Evolutionary conservation across 2,888 invertebrate genomes (phyloP).

Genomic region (Nemoura dubitans): DNA sequence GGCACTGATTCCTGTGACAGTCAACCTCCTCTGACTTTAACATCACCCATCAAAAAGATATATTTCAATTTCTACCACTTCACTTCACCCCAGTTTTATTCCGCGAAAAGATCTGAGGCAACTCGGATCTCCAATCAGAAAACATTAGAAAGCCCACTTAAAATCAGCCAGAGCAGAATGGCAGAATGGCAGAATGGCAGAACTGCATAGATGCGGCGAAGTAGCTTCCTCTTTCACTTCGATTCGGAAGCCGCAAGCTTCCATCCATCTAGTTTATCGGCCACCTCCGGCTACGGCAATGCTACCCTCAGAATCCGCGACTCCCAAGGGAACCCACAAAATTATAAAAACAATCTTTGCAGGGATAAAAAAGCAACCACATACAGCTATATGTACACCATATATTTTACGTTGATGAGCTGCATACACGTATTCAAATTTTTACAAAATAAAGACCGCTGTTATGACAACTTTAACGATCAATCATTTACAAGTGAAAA

Average conservation of each 20-base stretch:
- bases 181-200: not conserved
- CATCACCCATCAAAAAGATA: slow-evolving; percentile 15
- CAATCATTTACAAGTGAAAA: slow-evolving; percentile 9
- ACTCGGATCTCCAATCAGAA: slow-evolving; percentile 38
- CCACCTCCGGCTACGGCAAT: slow-evolving; percentile 36
- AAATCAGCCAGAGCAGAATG: slow-evolving; percentile 9
- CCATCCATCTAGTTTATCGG: slow-evolving; percentile 47
- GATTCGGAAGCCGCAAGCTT: slow-evolving; percentile 47
- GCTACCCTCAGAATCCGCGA: slow-evolving; percentile 37
- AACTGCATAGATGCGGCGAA: slow-evolving; percentile 8
- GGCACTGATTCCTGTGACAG: not conserved
- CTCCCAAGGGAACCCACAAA: not conserved
- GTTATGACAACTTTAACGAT: not conserved
- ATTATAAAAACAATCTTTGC: slow-evolving; percentile 16
- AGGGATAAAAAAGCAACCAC: not conserved
- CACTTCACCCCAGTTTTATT: not conserved
- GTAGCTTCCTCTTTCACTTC: slow-evolving; percentile 45
- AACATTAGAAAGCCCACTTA: slow-evolving; percentile 34
- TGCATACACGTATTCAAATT: not conserved
- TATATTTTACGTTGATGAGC: not conserved
- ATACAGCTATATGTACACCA: not conserved
- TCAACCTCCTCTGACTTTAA: not conserved
- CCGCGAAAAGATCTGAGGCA: not conserved
- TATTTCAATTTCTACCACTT: not conserved
- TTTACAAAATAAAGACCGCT: not conserved